phyloP scores from a whole-genome alignment of 2,888 invertebrate genomes.

The Therioaphis trifolii region DNA sequence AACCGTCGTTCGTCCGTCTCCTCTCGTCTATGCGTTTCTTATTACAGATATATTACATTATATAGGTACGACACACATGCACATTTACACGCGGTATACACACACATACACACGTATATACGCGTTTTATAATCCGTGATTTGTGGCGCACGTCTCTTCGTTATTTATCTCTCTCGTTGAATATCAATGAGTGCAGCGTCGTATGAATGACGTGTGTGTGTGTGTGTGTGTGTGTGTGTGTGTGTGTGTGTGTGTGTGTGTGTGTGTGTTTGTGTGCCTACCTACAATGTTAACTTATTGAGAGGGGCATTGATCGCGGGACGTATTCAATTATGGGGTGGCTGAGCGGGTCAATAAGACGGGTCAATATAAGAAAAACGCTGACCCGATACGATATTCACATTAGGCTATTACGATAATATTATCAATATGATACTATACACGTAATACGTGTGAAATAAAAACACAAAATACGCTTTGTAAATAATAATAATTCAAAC shows the following conservation, averaged over 20 bases:
- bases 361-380: too few relatives aligned
- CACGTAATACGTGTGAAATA: too few relatives aligned
- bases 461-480: too few relatives aligned
- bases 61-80: neutral
- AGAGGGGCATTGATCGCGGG: too few relatives aligned
- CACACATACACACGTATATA: neutral
- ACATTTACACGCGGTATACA: neutral
- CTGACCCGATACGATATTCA: too few relatives aligned
- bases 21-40: neutral
- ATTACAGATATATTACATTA: too few relatives aligned
- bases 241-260: neutral
- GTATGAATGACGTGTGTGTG: neutral
- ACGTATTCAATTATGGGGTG: too few relatives aligned
- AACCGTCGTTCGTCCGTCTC: neutral
- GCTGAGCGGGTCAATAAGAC: too few relatives aligned
- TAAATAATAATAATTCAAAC: too few relatives aligned
- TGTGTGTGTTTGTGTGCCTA: neutral
- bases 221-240: neutral
- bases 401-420: too few relatives aligned
- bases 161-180: neutral
- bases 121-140: neutral
- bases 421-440: too few relatives aligned
- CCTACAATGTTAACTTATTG: neutral
- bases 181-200: neutral
- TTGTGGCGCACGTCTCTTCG: slow-evolving; percentile 10